Percentiles rank a stretch among this genome's conserved stretches.
Evolutionary conservation across 2,797 vertebrate genomes (phyloP).

Genomic region (Varecia variegata): DNA sequence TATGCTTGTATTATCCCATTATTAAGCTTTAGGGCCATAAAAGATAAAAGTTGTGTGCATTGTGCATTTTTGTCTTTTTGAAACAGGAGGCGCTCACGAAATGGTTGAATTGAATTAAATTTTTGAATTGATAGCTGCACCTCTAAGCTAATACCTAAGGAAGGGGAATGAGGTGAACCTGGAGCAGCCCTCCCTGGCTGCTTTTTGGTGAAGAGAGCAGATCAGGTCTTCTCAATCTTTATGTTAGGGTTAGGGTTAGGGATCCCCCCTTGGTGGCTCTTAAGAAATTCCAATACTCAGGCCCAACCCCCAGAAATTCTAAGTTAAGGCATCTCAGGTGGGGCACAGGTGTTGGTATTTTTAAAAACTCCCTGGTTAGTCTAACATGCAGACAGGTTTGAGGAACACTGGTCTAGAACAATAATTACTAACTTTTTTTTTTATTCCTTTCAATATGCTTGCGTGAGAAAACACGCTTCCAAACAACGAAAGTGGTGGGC

Average conservation of each 20-base stretch:
- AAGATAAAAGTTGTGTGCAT: not conserved
- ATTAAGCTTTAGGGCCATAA: not conserved
- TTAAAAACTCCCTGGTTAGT: not conserved
- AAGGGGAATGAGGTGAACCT: not conserved
- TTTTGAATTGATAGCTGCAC: not conserved
- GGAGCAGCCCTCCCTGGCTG: not conserved
- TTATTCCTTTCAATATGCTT: not conserved
- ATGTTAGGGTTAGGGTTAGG: not conserved
- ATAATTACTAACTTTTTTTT: not conserved
- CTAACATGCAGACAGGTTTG: not conserved
- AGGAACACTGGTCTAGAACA: not conserved
- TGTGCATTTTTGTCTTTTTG: not conserved
- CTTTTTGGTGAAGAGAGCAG: not conserved
- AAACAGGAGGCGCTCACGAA: not conserved
- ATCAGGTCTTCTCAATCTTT: not conserved
- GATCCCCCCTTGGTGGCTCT: not conserved
- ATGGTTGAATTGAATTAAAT: not conserved
- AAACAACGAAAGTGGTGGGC: not conserved
- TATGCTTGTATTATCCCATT: not conserved
- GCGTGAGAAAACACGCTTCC: not conserved
- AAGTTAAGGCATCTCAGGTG: not conserved
- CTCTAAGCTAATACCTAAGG: not conserved
- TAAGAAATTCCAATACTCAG: not conserved
- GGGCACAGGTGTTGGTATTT: not conserved
- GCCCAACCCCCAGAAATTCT: not conserved